Evolutionary conservation across 2,113 vertebrate species (phyloP), one percentile per base, ranked within the genome.

Genomic region (Symphodus melops): DNA sequence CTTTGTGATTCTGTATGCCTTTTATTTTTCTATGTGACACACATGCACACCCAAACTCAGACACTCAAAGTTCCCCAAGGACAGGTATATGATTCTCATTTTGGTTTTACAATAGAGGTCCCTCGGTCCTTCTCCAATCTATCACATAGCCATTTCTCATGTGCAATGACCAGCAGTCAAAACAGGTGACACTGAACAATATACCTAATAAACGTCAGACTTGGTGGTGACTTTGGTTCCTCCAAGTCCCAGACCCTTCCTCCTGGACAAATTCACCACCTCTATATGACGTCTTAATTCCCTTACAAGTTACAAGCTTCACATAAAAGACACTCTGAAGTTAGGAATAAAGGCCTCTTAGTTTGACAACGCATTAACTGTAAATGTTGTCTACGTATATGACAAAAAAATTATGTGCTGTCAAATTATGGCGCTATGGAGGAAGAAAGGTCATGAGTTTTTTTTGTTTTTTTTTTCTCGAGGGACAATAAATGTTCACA

Each of bases 101-200:
- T 51, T 64, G 25, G 36, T 59, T 67, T 52, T 21, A 64, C 13
- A 65, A 55, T 21, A 52, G 16, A 33, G 28, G 42, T 59, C 48
- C 42, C 21, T 54, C 8, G 10, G 52, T 53, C 11, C 39, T 64
- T 51, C 14, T n/a, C 11, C 9, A 5, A 16, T 57, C 25, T 59
- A 28, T 75, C 59, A 72, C 59, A 25, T 62, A 19, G 8, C 57
- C 53, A 62, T 78, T 75, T 23, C 11, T 79, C 72, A 82, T 42
- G 70, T 69, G 44, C 33, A 61, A 21, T 56, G 16, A 53, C 41
- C 42, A 81, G 25, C 48, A 64, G 41, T 68, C 46, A 41, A 4
- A 81, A 21, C 37, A 37, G 68, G 25, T 68, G 74, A 76, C 78
- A 72, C 20, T 77, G 78, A 78, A 68, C 60, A 81, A 71, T 42